Conservation (phyloP, 2,113 vertebrate species). For the Chaetorhynchus papuensis region DNA sequence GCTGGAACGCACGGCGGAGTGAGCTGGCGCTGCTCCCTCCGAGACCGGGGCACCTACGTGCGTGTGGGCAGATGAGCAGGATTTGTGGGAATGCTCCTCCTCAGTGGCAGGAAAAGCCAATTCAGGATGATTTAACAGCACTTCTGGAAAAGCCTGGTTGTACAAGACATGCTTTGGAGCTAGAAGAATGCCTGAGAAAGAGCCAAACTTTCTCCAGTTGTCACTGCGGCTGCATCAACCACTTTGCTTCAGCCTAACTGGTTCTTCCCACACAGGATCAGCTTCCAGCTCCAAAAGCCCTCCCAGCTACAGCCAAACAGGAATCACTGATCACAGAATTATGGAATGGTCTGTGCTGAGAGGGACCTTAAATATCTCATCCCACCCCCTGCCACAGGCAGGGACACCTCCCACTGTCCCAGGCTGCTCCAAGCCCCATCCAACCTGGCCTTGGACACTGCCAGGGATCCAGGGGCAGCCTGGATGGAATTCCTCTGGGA, state of each 20-base stretch:
- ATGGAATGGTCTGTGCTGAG: background rate
- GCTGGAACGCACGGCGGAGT: fast-evolving
- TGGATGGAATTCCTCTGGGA: background rate
- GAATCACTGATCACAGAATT: background rate
- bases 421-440: background rate
- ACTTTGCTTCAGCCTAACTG: background rate
- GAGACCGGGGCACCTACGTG: background rate
- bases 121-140: background rate
- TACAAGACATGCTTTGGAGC: background rate
- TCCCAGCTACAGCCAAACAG: background rate
- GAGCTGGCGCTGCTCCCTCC: background rate
- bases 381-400: background rate
- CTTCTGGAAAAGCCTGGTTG: background rate
- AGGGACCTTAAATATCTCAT: background rate
- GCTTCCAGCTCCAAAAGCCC: background rate
- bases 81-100: background rate
- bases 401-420: background rate
- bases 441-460: fast-evolving
- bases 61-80: background rate
- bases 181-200: background rate
- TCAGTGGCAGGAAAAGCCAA: background rate
- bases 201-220: background rate
- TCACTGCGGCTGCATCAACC: background rate
- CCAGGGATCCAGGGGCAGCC: background rate
- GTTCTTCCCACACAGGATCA: background rate